A percentile compares a stretch with the other conserved stretches of the same genome.
phyloP scores from a whole-genome alignment of 2,888 invertebrate species.

The Hemithea aestivaria region DNA sequence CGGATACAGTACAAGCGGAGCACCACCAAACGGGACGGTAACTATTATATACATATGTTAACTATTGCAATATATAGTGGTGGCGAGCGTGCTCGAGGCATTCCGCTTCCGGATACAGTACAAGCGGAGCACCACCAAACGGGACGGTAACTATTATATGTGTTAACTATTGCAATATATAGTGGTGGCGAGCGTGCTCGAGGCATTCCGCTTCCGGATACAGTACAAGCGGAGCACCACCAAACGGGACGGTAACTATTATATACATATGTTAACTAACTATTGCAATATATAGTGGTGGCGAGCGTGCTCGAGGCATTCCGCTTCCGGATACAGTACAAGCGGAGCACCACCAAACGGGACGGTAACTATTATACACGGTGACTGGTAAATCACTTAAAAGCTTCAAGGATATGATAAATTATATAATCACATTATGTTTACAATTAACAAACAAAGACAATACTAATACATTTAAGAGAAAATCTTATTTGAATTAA shows the following conservation, averaged over 20 bases:
- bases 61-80: no score
- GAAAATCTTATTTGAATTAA: no score
- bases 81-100: slow-evolving; percentile 91
- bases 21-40: slow-evolving; percentile 87
- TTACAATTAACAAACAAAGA: no score
- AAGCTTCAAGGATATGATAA: no score
- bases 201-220: slow-evolving; percentile 92
- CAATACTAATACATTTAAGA: no score
- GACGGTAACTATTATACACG: slow-evolving; percentile 72
- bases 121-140: slow-evolving; percentile 87
- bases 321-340: slow-evolving; percentile 92
- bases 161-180: no score
- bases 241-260: slow-evolving; percentile 82
- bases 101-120: slow-evolving; percentile 94
- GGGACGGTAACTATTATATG: slow-evolving; percentile 76
- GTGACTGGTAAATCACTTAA: no score
- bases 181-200: slow-evolving; percentile 90
- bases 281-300: no score
- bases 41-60: slow-evolving; percentile 10
- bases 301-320: slow-evolving; percentile 92
- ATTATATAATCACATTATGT: no score
- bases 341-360: slow-evolving; percentile 86
- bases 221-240: slow-evolving; percentile 90
- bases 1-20: slow-evolving; percentile 91
- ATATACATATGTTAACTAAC: no score